These are phyloP conservation scores for Probosciger aterrimus DNA, from an alignment of 2,113 vertebrate species.

Conservation along the genomic window DNA sequence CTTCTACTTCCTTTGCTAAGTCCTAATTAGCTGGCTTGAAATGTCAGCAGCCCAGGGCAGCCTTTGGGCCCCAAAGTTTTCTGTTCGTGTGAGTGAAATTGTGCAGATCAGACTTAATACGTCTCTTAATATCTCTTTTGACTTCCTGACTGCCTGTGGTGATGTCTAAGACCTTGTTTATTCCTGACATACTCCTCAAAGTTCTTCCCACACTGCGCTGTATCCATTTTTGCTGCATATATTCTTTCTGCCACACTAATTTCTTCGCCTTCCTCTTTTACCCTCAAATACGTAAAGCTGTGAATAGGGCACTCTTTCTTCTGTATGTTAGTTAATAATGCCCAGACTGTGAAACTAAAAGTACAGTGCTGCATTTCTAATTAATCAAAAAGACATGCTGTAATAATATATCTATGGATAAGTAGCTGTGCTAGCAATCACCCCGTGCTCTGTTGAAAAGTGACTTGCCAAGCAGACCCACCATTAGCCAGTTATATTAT, in stretches of 20 bases:
- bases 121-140: not conserved
- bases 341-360: not conserved
- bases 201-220: not conserved
- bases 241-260: not conserved
- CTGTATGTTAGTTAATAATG: not conserved
- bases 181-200: not conserved
- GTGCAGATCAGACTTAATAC: not conserved
- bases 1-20: constrained; percentile 13
- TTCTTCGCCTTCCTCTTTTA: not conserved
- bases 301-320: not conserved
- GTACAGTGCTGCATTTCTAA: not conserved
- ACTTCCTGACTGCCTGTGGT: not conserved
- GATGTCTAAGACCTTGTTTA: not conserved
- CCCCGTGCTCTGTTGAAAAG: not conserved
- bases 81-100: not conserved
- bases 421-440: not conserved
- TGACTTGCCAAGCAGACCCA: not conserved
- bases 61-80: not conserved
- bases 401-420: constrained; percentile 5
- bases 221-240: not conserved
- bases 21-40: constrained; percentile 14
- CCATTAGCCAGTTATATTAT: not conserved
- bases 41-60: not conserved
- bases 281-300: not conserved
- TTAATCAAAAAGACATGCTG: not conserved